These are phyloP conservation scores for Metellina segmentata DNA, from an alignment of 2,888 invertebrate genomes.

Conservation along the genomic window DNA sequence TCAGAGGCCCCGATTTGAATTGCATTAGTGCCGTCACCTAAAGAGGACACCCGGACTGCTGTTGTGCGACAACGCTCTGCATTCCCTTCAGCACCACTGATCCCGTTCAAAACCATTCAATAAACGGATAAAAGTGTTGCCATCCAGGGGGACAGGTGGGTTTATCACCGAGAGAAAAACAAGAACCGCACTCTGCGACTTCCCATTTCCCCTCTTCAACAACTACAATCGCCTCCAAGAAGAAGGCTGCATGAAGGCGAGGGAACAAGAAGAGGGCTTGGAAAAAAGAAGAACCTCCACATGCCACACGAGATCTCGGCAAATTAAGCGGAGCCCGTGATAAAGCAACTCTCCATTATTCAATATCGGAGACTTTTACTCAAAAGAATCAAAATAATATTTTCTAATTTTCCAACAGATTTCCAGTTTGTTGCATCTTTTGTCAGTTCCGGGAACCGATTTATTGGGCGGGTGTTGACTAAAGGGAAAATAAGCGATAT, in stretches of 20 bases:
- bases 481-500: conserved; percentile 64
- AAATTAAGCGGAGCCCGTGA: conserved; percentile 59
- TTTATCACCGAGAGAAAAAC: neutral
- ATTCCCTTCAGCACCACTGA: neutral
- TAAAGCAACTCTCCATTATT: conserved; percentile 66
- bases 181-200: neutral
- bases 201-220: neutral
- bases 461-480: conserved; percentile 62
- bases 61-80: too few species aligned
- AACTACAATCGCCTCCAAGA: neutral
- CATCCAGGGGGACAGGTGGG: neutral
- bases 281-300: conserved; percentile 40
- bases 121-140: neutral
- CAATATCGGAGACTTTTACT: conserved; percentile 55
- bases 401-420: conserved; percentile 76
- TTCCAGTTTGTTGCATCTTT: conserved; percentile 76
- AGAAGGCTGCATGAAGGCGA: neutral
- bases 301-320: conserved; percentile 42
- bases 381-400: conserved; percentile 75
- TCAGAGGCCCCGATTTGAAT: too few species aligned
- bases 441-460: conserved; percentile 68
- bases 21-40: too few species aligned
- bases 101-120: neutral
- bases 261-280: neutral
- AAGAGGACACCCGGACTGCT: too few species aligned